Evolutionary conservation across 2,888 invertebrate species (phyloP), one percentile per base, ranked within the genome.

Genomic region (Hanleya hanleyi): DNA sequence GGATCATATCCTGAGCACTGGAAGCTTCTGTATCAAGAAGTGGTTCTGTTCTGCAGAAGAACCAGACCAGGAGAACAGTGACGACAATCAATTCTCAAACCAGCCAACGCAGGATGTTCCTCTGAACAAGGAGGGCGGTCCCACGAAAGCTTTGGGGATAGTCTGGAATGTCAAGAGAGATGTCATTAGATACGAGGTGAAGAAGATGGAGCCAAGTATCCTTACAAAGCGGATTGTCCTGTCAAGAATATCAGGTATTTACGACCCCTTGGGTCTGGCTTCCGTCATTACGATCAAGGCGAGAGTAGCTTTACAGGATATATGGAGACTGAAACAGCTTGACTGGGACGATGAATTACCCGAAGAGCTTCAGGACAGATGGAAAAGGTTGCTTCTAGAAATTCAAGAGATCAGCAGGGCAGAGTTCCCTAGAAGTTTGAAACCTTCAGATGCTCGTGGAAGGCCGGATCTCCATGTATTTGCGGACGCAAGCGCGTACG

Each of bases 1-100:
- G 33, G 69, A 73, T 38, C 0, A 49, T 15, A 26, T 69, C n/a
- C 37, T 73, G 4, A 38, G 38, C 3, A 36, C 64, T 18, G 73
- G 73, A 18, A 64, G 62, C 35, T 73, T 73, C 29, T 35, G 35
- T 2, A 67, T 71, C 9, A 67, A 71, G 26, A 41, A 61, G 35
- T 71, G 71, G 67, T 61, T 38, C 62, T 26, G 61, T 41, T 33
- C 61, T 1, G 36, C 32, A 0, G 71, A 71, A 9, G n/a, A 32
- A 1, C 9, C 4, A n/a, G 22, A 22, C 15, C 9, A 4, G 4
- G 57, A 57, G 4, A 57, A 57, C 15, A 9, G 29, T 1, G 3
- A 57, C 7, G 32, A 26, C 22, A 7, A 1, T 4, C 29, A 4
- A 9, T 4, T 4, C 26, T 22, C 57, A 2, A 32, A 57, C 5